These are phyloP conservation scores for Melanotaenia duboulayi DNA, from an alignment of 2,113 vertebrate species.

Conservation along the genomic window DNA sequence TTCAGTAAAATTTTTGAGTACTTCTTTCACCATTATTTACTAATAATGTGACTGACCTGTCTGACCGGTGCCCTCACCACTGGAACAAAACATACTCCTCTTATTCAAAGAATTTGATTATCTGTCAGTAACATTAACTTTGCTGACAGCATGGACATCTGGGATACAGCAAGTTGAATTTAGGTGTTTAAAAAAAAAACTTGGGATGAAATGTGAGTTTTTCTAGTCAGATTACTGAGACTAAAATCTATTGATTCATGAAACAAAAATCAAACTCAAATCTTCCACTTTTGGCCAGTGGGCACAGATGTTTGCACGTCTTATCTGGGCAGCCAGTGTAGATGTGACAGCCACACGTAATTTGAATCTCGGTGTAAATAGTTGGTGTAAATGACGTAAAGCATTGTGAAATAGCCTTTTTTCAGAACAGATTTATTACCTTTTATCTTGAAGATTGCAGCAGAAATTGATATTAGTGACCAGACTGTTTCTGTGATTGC, in stretches of 20 bases:
- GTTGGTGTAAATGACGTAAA: no score
- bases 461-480: constrained; percentile 2
- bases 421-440: background rate
- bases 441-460: constrained; percentile 3
- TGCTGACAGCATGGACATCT: background rate
- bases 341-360: no score
- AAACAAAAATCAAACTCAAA: no score
- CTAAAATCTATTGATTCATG: no score
- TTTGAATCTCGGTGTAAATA: no score
- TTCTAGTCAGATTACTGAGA: no score
- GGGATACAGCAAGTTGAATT: no score
- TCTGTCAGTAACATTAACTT: background rate
- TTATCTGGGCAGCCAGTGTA: no score
- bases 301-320: no score
- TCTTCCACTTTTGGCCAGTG: no score
- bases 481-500: constrained; percentile 22
- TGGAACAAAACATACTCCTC: background rate
- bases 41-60: background rate
- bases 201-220: no score
- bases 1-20: background rate
- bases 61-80: background rate
- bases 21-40: background rate
- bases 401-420: no score
- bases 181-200: background rate
- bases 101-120: background rate